Conservation (phyloP, 2,113 vertebrate species). For the Epinephelus moara region DNA sequence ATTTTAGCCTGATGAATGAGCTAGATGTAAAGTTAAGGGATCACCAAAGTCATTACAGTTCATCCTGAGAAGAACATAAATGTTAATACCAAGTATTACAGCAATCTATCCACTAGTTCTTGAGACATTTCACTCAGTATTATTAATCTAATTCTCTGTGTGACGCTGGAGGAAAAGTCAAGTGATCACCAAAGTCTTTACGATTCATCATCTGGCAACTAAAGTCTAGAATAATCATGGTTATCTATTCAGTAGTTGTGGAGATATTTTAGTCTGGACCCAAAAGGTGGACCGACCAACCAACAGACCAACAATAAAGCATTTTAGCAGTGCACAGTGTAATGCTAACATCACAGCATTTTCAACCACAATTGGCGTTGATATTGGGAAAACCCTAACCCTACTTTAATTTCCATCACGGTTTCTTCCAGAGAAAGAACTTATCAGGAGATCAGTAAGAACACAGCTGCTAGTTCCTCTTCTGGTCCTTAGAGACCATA, state of each 20-base stretch:
- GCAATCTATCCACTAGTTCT: neutral
- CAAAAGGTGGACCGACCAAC: no score
- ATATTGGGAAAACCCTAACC: neutral
- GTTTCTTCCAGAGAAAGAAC: neutral
- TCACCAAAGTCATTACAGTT: neutral
- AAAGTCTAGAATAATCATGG: no score
- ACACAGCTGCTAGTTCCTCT: slow-evolving; percentile 6
- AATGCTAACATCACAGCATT: neutral
- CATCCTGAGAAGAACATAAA: neutral
- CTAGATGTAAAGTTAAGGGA: neutral
- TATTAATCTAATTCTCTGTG: neutral
- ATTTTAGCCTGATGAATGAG: neutral
- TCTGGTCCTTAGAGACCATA: slow-evolving; percentile 6
- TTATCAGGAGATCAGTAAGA: neutral
- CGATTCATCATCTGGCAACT: neutral
- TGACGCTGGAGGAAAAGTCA: no score
- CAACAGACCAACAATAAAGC: no score
- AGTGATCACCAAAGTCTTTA: no score
- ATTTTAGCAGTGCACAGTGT: neutral
- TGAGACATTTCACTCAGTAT: neutral
- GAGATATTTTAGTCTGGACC: no score
- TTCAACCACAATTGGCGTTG: neutral
- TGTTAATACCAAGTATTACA: neutral
- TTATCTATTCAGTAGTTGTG: no score
- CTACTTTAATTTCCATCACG: neutral